A percentile compares a stretch with the other conserved stretches of the same genome.
Conservation (phyloP, 2,113 vertebrate genomes). For the Aspiorhynchus laticeps region DNA sequence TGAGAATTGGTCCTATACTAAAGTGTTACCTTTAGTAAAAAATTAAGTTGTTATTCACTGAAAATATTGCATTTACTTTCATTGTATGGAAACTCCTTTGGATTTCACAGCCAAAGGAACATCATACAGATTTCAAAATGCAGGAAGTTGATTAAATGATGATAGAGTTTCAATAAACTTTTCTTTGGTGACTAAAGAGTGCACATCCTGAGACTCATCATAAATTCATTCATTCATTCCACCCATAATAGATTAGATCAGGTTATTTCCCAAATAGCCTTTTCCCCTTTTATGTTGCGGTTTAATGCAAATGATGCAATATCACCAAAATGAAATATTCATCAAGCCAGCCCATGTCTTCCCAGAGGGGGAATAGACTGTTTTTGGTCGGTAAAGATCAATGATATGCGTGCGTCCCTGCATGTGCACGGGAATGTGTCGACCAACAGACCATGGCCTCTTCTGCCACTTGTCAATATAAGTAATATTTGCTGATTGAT, state of each 20-base stretch:
- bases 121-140: background rate
- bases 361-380: background rate
- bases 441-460: slow-evolving; percentile 51
- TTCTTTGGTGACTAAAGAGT: background rate
- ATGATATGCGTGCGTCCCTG: slow-evolving; percentile 21
- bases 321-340: slow-evolving; percentile 51
- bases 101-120: background rate
- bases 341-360: slow-evolving; percentile 24
- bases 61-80: background rate
- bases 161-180: background rate
- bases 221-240: slow-evolving; percentile 1
- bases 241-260: background rate
- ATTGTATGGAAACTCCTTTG: background rate
- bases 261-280: background rate
- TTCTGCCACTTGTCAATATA: slow-evolving; percentile 72
- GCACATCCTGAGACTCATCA: background rate
- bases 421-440: background rate
- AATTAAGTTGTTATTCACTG: background rate
- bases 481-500: slow-evolving; percentile 77
- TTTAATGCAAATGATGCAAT: slow-evolving; percentile 34
- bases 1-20: too few species aligned
- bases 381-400: slow-evolving; percentile 48
- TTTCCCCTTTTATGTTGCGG: background rate
- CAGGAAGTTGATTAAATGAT: background rate
- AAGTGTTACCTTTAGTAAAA: background rate